A percentile compares a stretch with the other conserved stretches of the same genome.
These are phyloP conservation scores for Gobiocypris rarus DNA, from an alignment of 2,113 vertebrate species.

Conservation along the genomic window DNA sequence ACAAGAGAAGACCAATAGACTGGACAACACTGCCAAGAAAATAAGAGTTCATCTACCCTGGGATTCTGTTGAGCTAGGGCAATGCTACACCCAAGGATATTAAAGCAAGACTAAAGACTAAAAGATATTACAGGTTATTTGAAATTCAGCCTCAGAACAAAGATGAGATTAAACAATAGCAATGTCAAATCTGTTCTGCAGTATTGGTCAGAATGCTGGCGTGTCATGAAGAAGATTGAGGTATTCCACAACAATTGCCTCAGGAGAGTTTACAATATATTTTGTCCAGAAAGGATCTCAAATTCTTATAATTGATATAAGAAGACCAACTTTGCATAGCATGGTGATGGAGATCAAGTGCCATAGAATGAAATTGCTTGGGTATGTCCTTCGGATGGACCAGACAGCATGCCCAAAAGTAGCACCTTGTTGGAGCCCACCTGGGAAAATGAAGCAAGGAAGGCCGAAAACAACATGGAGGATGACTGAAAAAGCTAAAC, in stretches of 20 bases:
- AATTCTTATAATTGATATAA: neutral
- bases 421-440: neutral
- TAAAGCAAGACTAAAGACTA: neutral
- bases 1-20: neutral
- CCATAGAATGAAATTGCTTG: neutral
- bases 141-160: neutral
- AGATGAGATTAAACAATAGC: neutral
- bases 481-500: neutral
- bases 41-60: neutral
- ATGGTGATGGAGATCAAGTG: neutral
- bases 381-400: neutral
- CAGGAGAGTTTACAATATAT: neutral
- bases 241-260: neutral
- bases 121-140: too few species aligned
- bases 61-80: neutral
- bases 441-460: neutral
- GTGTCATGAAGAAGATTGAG: neutral
- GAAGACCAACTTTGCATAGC: too few species aligned
- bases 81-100: neutral
- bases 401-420: neutral
- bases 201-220: neutral
- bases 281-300: neutral
- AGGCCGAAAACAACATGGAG: neutral
- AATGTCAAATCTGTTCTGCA: neutral
- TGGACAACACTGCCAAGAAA: neutral